Evolutionary conservation across 2,113 vertebrate species (phyloP).

Genomic region (Rhabdornis inornatus): DNA sequence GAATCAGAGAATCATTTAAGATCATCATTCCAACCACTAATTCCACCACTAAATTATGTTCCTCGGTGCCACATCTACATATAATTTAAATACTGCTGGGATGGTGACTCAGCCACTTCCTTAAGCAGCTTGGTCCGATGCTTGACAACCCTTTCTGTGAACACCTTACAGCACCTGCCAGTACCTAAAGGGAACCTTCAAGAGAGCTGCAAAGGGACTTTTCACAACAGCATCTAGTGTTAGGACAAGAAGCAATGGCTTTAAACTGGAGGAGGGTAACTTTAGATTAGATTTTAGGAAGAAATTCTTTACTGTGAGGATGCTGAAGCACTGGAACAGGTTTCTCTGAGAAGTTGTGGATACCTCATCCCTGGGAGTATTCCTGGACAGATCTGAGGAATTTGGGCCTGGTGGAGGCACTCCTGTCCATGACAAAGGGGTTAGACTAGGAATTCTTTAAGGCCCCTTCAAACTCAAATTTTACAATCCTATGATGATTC

Average conservation of each 20-base stretch:
- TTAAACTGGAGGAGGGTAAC: not conserved
- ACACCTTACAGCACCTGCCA: not conserved
- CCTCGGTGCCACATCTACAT: not conserved
- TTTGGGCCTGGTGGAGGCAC: not conserved
- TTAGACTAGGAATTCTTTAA: not conserved
- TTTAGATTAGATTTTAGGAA: not conserved
- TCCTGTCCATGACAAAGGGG: not conserved
- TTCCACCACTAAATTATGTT: not conserved
- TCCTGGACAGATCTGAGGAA: not conserved
- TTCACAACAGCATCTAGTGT: too few species aligned
- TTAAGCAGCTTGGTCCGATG: not conserved
- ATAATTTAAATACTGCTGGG: not conserved
- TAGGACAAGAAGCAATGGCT: not conserved
- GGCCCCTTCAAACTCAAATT: not conserved
- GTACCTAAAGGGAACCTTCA: not conserved
- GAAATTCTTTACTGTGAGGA: not conserved
- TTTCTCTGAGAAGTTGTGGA: not conserved
- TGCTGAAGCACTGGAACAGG: not conserved
- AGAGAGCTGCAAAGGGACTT: not conserved
- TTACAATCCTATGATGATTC: not conserved
- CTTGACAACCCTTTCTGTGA: not conserved
- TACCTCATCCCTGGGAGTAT: too few species aligned
- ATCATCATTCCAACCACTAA: not conserved
- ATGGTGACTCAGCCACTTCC: not conserved
- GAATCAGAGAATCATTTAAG: not conserved